Percentiles rank a stretch among this genome's conserved stretches.
Conservation (phyloP, 2,797 vertebrate genomes). For the Novumbra hubbsi region DNA sequence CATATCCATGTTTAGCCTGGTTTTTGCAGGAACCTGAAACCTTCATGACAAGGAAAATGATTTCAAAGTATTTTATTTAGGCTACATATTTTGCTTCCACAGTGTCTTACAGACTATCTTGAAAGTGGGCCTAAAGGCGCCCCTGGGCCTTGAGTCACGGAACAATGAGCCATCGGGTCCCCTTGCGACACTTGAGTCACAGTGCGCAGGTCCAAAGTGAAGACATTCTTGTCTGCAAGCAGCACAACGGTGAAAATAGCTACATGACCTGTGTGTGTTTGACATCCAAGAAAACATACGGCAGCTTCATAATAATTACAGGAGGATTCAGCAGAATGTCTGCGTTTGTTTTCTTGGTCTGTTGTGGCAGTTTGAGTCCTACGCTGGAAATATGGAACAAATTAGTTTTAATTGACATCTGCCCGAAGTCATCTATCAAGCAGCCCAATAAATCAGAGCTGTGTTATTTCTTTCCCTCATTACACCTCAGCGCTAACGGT, state of each 20-base stretch:
- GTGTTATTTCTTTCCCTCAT: background rate
- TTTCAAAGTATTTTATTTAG: background rate
- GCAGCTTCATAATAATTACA: background rate
- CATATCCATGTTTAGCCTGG: too few species aligned
- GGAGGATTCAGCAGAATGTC: background rate
- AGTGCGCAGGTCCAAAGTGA: background rate
- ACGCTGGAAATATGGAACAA: background rate
- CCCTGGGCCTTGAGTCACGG: background rate
- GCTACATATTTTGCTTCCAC: background rate
- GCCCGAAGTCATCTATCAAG: background rate
- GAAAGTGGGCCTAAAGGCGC: background rate
- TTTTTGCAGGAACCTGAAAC: too few species aligned
- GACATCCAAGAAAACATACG: background rate
- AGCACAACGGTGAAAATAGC: background rate
- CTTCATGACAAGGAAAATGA: too few species aligned
- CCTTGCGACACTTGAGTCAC: background rate
- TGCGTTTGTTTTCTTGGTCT: background rate
- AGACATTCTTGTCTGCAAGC: background rate
- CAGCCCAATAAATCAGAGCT: background rate
- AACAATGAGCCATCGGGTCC: background rate
- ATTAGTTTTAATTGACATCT: background rate
- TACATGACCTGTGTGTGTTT: background rate
- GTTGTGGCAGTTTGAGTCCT: background rate
- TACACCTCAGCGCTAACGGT: constrained; percentile 6
- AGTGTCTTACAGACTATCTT: background rate